Evolutionary conservation across 2,113 vertebrate genomes (phyloP), one percentile per base, ranked within the genome.

Genomic region (Esox niger): DNA sequence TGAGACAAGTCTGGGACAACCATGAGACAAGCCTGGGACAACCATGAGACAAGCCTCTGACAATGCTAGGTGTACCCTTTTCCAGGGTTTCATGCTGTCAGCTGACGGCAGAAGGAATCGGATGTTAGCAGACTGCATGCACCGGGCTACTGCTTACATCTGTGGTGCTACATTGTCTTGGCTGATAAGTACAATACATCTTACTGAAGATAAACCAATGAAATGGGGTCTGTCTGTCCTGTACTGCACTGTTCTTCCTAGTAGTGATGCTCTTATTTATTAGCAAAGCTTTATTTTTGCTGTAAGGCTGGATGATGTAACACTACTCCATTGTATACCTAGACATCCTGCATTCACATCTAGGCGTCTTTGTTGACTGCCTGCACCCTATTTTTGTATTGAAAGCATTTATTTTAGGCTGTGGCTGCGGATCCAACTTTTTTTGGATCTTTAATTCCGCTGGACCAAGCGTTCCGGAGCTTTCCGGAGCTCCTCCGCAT

Each of bases 191-290:
- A 59, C 54, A 80, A 31, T 72, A 68, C 65, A 76, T 79, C 84
- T 38, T 73, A 76, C 75, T 38, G 35, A 38, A 38, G 35, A 6
- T 38, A 70, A 84, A 76, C 65, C 54, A 80, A 69, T 75, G n/a
- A 71, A 65, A 74, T 70, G 69, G 82, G 69, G 73, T 82, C 82
- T 72, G 71, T 4, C 29, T 54, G 58, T 10, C 25, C 25, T 58
- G 46, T 79, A 73, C 73, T n/a, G n/a, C n/a, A n/a, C n/a, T n/a
- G n/a, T 68, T 65, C 29, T 88, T 84, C 87, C 88, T 76, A 79
- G 70, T 85, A 77, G 82, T 89, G 78, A 79, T 77, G 84, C 64
- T 84, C 81, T 87, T 90, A 90, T 90, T 90, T 90, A 90, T 90
- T 90, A 79, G 75, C 86, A 86, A 72, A 33, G 69, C 85, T 84